Percentiles rank a stretch among this genome's conserved stretches.
phyloP scores from a whole-genome alignment of 2,797 vertebrate species.

The Sebastes oblongus region DNA sequence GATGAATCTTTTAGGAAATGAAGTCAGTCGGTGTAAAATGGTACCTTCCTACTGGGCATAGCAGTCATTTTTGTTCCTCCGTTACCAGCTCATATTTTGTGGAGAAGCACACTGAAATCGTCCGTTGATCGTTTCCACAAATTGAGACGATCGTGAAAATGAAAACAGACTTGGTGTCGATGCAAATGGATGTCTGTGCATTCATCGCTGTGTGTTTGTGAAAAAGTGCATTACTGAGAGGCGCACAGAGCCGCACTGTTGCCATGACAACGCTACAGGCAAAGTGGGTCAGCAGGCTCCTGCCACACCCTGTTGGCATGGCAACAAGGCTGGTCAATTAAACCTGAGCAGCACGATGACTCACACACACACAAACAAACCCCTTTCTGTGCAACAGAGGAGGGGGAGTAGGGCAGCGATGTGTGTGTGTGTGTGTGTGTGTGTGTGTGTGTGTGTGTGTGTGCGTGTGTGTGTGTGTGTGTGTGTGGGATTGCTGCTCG shows the following conservation, averaged over 20 bases:
- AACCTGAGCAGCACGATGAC: conserved; percentile 80
- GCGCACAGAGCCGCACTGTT: conserved; percentile 77
- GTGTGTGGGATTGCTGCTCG: not conserved
- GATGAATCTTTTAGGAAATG: conserved; percentile 25
- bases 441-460: not conserved
- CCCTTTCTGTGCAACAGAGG: conserved; percentile 14
- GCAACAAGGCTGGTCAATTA: conserved; percentile 88
- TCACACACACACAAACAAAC: not conserved
- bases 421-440: not conserved
- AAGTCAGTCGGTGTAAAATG: conserved; percentile 39
- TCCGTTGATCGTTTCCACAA: not conserved
- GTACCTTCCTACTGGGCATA: conserved; percentile 10
- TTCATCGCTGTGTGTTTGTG: conserved; percentile 1
- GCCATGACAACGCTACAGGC: conserved; percentile 84
- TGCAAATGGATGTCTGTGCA: conserved; percentile 16
- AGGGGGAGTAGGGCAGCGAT: not conserved
- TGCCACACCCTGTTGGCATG: conserved; percentile 89
- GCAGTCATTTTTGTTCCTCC: conserved; percentile 23
- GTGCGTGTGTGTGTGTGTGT: not conserved
- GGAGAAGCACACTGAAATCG: not conserved
- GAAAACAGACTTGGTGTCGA: not conserved
- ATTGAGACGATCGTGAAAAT: not conserved
- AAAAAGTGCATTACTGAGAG: conserved; percentile 41
- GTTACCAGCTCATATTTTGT: not conserved
- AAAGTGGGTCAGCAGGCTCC: conserved; percentile 95